Evolutionary conservation across 2,888 invertebrate genomes (phyloP).

Genomic region (Amiota mariae): DNA sequence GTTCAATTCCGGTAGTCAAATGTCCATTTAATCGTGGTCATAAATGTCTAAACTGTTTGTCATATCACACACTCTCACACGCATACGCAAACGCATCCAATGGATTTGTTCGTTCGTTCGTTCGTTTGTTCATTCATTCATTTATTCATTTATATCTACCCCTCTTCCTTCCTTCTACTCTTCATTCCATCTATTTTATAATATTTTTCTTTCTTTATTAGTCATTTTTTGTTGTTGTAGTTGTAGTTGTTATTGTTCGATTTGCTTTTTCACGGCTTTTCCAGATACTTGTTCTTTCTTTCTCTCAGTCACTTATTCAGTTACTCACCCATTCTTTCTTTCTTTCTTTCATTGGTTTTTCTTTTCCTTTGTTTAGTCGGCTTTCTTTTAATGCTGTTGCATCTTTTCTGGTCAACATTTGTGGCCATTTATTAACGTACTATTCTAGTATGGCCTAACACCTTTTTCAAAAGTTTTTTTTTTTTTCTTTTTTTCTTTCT

Average conservation of each 20-base stretch:
- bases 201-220: neutral
- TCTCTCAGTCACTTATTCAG: neutral
- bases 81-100: conserved; percentile 17
- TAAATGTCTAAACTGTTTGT: conserved; percentile 69
- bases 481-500: conserved; percentile 39
- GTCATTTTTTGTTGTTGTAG: neutral
- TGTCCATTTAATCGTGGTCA: conserved; percentile 68
- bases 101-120: conserved; percentile 21
- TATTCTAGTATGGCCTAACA: conserved; percentile 47
- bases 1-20: conserved; percentile 70
- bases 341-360: neutral
- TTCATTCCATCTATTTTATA: too few species aligned
- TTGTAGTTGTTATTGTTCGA: neutral
- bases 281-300: neutral
- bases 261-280: conserved; percentile 31
- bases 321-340: neutral
- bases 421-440: conserved; percentile 33
- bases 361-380: neutral
- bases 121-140: neutral
- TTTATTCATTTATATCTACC: too few species aligned
- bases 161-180: too few species aligned
- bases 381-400: conserved; percentile 18
- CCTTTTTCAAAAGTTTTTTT: conserved; percentile 46
- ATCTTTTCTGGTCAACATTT: conserved; percentile 29
- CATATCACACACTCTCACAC: conserved; percentile 44